Evolutionary conservation across 2,797 vertebrate species (phyloP), one percentile per base, ranked within the genome.

Genomic region (Acomys russatus): DNA sequence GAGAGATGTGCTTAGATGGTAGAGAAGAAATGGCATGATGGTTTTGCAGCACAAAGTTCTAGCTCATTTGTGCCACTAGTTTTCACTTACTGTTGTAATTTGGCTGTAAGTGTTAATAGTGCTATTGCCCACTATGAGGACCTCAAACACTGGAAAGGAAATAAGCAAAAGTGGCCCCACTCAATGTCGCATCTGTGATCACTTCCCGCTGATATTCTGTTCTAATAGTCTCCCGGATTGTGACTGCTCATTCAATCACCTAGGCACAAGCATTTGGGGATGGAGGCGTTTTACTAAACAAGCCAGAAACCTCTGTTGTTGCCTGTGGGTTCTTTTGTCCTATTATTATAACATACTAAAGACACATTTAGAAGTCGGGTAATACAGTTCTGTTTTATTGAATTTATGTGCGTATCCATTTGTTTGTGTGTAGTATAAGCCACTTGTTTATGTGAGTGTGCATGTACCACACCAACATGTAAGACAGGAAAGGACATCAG

Each of bases 101-200:
- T 78, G 77, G 2, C 82, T 95, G 66, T 44, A 88, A 88, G 66
- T 15, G 25, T 54, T 56, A 64, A 68, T 10, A 64, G 17, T 56
- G 85, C 51, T 38, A 35, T 18, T 54, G 33, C 17, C 71, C 23
- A 73, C 15, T 74, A 0, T 51, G 30, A 54, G 6, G 54, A 56
- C 30, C 2, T 88, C 4, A 88, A 84, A 93, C 59, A 68, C 71
- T 63, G 83, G 90, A 86, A 49, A 68, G 1, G 61, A 38, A 92
- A 87, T 74, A 59, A 74, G 85, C 23, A 89, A 17, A 33, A 63
- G 9, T 54, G 15, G 23, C 87, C 74, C 74, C 33, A 68, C 83
- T 66, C 77, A 51, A 91, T 66, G 9, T n/a, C 22, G 56, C 6
- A 35, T 3, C 18, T 9, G 25, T 33, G 28, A 91, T 66, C 25